A percentile compares a stretch with the other conserved stretches of the same genome.
phyloP scores from a whole-genome alignment of 2,888 invertebrate genomes.

The Macaria liturata region DNA sequence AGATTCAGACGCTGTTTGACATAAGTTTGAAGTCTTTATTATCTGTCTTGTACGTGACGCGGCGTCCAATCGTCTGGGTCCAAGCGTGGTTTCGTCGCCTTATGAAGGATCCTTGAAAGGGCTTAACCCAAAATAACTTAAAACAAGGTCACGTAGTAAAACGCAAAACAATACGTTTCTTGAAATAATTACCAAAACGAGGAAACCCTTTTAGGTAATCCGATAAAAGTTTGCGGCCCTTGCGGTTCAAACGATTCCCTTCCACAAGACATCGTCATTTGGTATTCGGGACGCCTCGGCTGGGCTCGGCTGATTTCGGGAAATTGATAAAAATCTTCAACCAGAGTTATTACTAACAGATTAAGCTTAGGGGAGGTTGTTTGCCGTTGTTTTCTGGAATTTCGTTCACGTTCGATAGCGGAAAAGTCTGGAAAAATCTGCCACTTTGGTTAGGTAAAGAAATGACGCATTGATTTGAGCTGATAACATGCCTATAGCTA shows the following conservation, averaged over 20 bases:
- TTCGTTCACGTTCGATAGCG: constrained; percentile 12
- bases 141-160: constrained; percentile 39
- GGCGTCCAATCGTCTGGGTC: no score
- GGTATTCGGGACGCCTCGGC: constrained; percentile 34
- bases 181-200: constrained; percentile 50
- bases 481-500: no score
- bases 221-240: constrained; percentile 52
- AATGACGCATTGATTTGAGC: no score
- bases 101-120: neutral
- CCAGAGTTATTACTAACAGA: constrained; percentile 34
- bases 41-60: no score
- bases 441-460: neutral
- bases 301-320: constrained; percentile 29
- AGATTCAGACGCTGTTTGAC: no score
- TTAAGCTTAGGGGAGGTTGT: constrained; percentile 19
- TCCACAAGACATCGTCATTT: constrained; percentile 37
- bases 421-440: neutral
- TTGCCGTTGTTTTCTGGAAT: constrained; percentile 20
- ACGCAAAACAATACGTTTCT: constrained; percentile 44
- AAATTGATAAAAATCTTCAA: constrained; percentile 27
- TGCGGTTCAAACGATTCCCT: constrained; percentile 36
- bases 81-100: no score
- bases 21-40: no score
- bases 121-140: constrained; percentile 4
- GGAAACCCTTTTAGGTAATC: constrained; percentile 58